Conservation (phyloP, 2,113 vertebrate species). For the Leptosomus discolor region DNA sequence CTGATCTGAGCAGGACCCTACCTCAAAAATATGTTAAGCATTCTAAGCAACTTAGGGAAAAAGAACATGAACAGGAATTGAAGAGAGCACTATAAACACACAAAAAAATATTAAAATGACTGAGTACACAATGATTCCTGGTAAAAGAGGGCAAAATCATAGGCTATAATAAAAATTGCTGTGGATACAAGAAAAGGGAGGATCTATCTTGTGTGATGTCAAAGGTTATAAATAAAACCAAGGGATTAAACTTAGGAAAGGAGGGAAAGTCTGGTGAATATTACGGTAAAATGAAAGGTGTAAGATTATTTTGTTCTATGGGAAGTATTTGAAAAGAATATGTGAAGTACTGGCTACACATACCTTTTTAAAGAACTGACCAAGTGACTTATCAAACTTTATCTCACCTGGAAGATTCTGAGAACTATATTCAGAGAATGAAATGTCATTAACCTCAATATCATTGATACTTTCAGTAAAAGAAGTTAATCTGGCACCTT, state of each 20-base stretch:
- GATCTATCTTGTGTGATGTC: not conserved
- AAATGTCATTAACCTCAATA: not conserved
- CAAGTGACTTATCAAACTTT: not conserved
- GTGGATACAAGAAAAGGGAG: not conserved
- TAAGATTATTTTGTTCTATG: not conserved
- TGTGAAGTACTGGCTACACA: not conserved
- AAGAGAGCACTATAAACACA: not conserved
- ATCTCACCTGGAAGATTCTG: not conserved
- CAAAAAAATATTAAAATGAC: not conserved
- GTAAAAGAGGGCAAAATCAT: not conserved
- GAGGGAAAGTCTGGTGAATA: not conserved
- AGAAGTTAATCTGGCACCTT: not conserved
- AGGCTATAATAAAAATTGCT: not conserved
- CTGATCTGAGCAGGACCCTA: not conserved
- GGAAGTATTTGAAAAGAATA: not conserved
- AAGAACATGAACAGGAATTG: not conserved
- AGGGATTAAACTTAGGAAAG: not conserved
- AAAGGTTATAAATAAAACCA: not conserved
- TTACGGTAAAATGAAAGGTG: not conserved
- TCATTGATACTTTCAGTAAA: not conserved
- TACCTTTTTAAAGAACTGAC: not conserved
- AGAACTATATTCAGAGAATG: not conserved
- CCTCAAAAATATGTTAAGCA: not conserved
- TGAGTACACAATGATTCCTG: not conserved
- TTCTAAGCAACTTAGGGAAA: not conserved